These are phyloP conservation scores for Periophthalmodon schlosseri DNA, from an alignment of 2,113 vertebrate species.

Conservation along the genomic window DNA sequence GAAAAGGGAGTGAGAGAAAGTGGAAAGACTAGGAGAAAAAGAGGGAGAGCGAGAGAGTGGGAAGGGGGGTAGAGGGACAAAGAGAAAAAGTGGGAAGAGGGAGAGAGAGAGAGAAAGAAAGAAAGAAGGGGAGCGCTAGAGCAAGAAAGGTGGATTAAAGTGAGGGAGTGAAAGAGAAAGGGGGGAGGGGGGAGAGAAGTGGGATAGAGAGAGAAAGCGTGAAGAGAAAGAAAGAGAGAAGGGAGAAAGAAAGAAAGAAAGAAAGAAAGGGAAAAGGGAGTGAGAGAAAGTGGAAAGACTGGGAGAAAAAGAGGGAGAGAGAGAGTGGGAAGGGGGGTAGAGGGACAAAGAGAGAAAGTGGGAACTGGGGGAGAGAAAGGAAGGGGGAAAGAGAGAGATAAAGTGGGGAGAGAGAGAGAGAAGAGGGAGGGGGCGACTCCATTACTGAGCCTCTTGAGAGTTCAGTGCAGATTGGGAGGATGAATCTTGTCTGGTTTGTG, in stretches of 20 bases:
- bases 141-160: conserved; percentile 7
- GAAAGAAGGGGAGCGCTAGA: conserved; percentile 28
- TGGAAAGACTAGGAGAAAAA: conserved; percentile 1
- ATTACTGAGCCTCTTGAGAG: conserved; percentile 30
- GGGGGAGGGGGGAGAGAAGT: too few species aligned
- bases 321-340: too few species aligned
- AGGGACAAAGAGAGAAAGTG: too few species aligned
- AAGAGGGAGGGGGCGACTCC: conserved; percentile 37
- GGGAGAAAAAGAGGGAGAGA: too few species aligned
- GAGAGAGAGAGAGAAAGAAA: too few species aligned
- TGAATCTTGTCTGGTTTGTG: conserved; percentile 51
- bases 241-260: too few species aligned
- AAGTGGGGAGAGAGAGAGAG: conserved; percentile 18
- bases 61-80: too few species aligned
- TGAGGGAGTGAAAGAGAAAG: neutral
- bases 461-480: conserved; percentile 44
- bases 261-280: neutral
- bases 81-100: too few species aligned
- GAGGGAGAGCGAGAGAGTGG: too few species aligned
- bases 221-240: too few species aligned
- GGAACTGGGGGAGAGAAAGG: neutral
- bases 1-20: conserved; percentile 16
- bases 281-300: conserved; percentile 7
- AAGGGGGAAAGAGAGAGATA: conserved; percentile 31
- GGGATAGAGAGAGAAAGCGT: too few species aligned